phyloP scores from a whole-genome alignment of 2,113 vertebrate species.

The Scytalopus superciliaris region DNA sequence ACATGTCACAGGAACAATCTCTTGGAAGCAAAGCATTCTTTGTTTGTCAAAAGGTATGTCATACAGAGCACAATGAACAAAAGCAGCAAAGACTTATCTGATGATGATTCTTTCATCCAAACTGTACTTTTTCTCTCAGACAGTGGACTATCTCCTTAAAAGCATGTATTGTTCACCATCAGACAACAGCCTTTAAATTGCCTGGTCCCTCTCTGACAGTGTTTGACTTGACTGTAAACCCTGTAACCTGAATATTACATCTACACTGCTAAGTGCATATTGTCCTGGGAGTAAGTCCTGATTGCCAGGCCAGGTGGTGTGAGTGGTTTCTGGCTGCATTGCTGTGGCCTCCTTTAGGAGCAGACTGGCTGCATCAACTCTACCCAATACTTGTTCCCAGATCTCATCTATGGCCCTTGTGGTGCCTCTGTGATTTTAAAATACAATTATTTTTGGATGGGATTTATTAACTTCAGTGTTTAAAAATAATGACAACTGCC shows the following conservation, averaged over 20 bases:
- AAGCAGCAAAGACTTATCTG: background rate
- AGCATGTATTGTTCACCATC: background rate
- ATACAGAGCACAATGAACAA: background rate
- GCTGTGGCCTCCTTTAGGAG: background rate
- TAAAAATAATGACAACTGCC: background rate
- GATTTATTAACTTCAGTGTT: background rate
- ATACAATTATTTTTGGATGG: background rate
- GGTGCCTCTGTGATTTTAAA: background rate
- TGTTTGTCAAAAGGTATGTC: background rate
- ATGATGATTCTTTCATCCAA: background rate
- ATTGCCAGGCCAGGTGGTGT: background rate
- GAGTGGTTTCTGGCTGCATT: background rate
- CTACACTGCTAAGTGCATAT: background rate
- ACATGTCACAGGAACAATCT: background rate
- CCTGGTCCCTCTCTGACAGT: background rate
- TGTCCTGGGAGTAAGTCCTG: background rate
- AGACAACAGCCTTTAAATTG: background rate
- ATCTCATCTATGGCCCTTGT: background rate
- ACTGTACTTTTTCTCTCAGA: background rate
- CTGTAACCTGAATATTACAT: background rate
- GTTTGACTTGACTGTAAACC: background rate
- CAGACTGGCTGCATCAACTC: background rate
- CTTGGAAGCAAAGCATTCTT: background rate
- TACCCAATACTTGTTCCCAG: background rate
- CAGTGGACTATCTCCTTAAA: background rate